These are phyloP conservation scores for Arge pagana DNA, from an alignment of 2,888 invertebrate genomes.

Conservation along the genomic window DNA sequence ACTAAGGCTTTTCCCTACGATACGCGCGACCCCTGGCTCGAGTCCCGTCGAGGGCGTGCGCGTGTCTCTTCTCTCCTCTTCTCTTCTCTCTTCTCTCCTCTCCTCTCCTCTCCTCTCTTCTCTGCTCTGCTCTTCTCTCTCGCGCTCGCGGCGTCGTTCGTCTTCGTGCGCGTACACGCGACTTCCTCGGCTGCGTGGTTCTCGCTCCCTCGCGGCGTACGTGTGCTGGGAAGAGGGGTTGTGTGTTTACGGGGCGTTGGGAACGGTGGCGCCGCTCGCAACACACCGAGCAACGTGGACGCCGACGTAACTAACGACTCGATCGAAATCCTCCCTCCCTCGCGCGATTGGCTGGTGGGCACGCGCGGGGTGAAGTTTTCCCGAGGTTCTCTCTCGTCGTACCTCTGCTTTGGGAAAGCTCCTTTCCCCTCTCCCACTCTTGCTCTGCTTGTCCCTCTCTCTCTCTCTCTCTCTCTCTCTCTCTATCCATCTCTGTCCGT, in stretches of 20 bases:
- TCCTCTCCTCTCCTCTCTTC: too few species aligned
- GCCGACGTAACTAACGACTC: constrained; percentile 25
- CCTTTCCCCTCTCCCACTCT: neutral
- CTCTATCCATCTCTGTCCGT: neutral
- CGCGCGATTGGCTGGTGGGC: constrained; percentile 47
- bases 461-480: neutral
- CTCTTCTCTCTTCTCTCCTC: too few species aligned
- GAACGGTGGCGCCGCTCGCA: constrained; percentile 42
- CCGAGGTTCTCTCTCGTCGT: constrained; percentile 6
- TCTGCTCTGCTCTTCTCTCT: too few species aligned
- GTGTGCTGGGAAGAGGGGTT: constrained; percentile 22
- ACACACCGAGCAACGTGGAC: constrained; percentile 34
- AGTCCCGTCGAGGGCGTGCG: too few species aligned
- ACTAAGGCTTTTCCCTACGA: too few species aligned
- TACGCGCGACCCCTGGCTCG: too few species aligned
- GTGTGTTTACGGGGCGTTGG: constrained; percentile 44
- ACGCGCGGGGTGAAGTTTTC: too few species aligned
- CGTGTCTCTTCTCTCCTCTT: too few species aligned
- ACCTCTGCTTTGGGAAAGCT: neutral
- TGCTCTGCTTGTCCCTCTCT: neutral
- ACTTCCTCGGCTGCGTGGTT: too few species aligned
- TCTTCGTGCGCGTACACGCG: too few species aligned
- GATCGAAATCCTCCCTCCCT: constrained; percentile 53
- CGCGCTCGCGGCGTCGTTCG: too few species aligned
- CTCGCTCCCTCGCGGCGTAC: too few species aligned